These are phyloP conservation scores for Galbula dea DNA, from an alignment of 2,113 vertebrate species.

Conservation along the genomic window DNA sequence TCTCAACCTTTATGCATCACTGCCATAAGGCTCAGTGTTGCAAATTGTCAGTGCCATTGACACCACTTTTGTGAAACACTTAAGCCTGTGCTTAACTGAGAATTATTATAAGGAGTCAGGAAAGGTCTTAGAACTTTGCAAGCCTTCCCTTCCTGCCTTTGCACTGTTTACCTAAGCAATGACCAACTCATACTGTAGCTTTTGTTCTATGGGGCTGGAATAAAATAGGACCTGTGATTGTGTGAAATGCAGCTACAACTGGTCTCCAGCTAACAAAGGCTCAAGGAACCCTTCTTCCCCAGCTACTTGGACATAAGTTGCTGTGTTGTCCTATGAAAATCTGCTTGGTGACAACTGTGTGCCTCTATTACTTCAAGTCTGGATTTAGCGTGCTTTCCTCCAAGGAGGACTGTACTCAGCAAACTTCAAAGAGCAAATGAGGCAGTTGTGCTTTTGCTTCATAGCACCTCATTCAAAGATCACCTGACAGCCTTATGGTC, in stretches of 20 bases:
- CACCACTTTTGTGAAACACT: constrained; percentile 55
- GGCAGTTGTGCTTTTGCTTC: not conserved
- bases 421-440: not conserved
- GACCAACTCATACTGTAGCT: not conserved
- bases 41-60: constrained; percentile 54
- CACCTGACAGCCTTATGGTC: not conserved
- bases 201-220: not conserved
- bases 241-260: not conserved
- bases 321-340: not conserved
- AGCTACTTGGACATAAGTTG: not conserved
- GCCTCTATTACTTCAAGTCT: not conserved
- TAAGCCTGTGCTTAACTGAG: constrained; percentile 40
- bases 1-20: constrained; percentile 53
- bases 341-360: not conserved
- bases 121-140: constrained; percentile 7
- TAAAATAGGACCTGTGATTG: not conserved
- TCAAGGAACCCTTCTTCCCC: fast-evolving
- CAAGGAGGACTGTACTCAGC: not conserved
- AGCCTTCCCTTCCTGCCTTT: not conserved
- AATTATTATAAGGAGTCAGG: constrained; percentile 48
- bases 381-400: not conserved
- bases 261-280: not conserved
- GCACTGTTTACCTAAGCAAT: not conserved
- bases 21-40: constrained; percentile 32
- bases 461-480: not conserved